Conservation (phyloP, 2,888 invertebrate species). For the Muscina levida region DNA sequence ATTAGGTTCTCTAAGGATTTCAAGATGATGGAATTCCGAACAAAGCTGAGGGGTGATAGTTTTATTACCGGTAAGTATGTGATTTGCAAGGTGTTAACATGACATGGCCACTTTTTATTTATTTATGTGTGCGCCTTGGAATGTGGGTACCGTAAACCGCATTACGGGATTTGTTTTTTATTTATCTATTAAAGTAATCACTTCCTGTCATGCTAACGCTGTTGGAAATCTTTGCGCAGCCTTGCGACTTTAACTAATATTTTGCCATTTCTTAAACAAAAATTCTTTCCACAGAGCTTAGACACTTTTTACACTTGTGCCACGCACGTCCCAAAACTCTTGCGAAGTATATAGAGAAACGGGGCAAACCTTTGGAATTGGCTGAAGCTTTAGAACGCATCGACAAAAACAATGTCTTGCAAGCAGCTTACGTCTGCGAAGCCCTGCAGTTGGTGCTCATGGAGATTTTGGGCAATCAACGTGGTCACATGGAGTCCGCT, state of each 20-base stretch:
- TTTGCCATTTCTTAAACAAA: too few species aligned
- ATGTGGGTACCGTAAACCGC: too few species aligned
- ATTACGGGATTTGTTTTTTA: too few species aligned
- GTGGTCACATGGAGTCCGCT: constrained; percentile 83
- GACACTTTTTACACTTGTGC: constrained; percentile 84
- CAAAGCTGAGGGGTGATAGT: constrained; percentile 81
- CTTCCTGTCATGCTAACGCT: too few species aligned
- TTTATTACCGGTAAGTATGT: constrained; percentile 81
- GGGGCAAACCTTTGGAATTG: constrained; percentile 87
- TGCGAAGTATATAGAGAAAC: constrained; percentile 84
- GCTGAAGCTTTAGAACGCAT: constrained; percentile 84
- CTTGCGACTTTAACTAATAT: too few species aligned
- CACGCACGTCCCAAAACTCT: constrained; percentile 81
- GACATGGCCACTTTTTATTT: too few species aligned
- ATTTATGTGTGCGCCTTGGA: too few species aligned
- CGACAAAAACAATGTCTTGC: constrained; percentile 83
- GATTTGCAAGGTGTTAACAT: not conserved
- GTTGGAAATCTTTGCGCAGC: too few species aligned
- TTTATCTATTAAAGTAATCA: too few species aligned
- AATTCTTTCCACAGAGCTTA: constrained; percentile 81
- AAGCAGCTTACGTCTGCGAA: constrained; percentile 83
- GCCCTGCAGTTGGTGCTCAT: constrained; percentile 85
- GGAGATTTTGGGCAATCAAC: constrained; percentile 84
- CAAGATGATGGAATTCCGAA: constrained; percentile 83
- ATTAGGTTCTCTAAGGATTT: constrained; percentile 79